A percentile compares a stretch with the other conserved stretches of the same genome.
Conservation (phyloP, 2,888 invertebrate species). For the Uropetala carovei region DNA sequence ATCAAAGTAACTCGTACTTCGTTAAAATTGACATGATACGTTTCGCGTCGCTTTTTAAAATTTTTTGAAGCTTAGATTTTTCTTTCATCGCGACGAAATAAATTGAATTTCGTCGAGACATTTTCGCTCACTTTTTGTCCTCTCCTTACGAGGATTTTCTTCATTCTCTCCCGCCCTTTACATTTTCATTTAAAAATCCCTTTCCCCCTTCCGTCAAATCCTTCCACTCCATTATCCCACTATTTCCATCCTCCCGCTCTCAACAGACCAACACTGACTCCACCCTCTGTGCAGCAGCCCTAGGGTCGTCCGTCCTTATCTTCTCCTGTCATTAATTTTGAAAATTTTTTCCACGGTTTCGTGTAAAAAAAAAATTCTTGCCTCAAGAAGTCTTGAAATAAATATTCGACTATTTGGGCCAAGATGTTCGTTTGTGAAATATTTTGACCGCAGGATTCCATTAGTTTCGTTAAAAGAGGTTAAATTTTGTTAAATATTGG, state of each 20-base stretch:
- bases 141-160: neutral
- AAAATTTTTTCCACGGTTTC: neutral
- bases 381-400: neutral
- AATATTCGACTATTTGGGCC: neutral
- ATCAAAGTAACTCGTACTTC: constrained; percentile 9
- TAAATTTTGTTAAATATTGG: too few relatives aligned
- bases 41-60: neutral
- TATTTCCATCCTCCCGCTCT: neutral
- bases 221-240: neutral
- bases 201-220: neutral
- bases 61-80: neutral
- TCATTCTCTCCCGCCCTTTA: neutral
- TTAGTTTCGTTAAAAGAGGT: neutral
- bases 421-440: constrained; percentile 13
- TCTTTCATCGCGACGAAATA: neutral
- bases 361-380: neutral
- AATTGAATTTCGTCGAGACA: neutral
- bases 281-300: neutral
- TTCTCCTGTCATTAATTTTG: neutral
- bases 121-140: neutral
- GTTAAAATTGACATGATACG: neutral
- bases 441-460: constrained; percentile 25
- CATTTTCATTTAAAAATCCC: neutral
- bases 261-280: neutral
- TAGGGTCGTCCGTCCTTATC: neutral